These are phyloP conservation scores for Odontamblyopus lacepedii DNA, from an alignment of 2,797 vertebrate species.

Conservation along the genomic window DNA sequence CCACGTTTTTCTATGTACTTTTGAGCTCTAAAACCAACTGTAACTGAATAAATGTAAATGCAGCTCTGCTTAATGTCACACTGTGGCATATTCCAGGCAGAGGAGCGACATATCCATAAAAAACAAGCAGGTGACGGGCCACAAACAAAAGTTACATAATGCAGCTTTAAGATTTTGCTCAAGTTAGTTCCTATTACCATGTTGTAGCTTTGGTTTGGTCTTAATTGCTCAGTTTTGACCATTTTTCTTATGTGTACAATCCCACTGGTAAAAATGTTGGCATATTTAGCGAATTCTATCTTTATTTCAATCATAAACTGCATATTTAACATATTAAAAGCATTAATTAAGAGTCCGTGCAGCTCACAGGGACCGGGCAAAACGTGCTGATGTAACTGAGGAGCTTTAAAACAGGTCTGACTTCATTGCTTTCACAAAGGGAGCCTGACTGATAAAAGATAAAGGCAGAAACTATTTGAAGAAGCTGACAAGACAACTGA, in stretches of 20 bases:
- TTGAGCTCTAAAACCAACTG: too few species aligned
- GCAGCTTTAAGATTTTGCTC: too few species aligned
- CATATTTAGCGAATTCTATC: not conserved
- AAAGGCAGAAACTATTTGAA: not conserved
- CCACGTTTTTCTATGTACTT: too few species aligned
- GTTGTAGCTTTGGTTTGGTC: not conserved
- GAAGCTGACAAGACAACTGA: not conserved
- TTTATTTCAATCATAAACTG: not conserved
- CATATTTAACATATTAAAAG: not conserved
- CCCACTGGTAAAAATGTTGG: too few species aligned
- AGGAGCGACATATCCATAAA: too few species aligned
- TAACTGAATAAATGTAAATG: too few species aligned
- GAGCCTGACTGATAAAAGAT: conserved; percentile 7
- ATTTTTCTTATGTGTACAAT: too few species aligned
- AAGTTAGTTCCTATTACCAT: too few species aligned
- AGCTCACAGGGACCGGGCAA: not conserved
- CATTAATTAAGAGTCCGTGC: not conserved
- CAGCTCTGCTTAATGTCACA: too few species aligned
- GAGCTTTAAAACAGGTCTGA: conserved; percentile 38
- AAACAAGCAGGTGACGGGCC: too few species aligned
- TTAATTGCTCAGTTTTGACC: not conserved
- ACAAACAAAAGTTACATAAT: too few species aligned
- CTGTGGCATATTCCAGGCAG: too few species aligned
- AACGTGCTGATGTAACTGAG: conserved; percentile 1
- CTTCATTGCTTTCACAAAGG: conserved; percentile 28